Conservation (phyloP, 1,140 invertebrate species). For the Drosophila trapezifrons region DNA sequence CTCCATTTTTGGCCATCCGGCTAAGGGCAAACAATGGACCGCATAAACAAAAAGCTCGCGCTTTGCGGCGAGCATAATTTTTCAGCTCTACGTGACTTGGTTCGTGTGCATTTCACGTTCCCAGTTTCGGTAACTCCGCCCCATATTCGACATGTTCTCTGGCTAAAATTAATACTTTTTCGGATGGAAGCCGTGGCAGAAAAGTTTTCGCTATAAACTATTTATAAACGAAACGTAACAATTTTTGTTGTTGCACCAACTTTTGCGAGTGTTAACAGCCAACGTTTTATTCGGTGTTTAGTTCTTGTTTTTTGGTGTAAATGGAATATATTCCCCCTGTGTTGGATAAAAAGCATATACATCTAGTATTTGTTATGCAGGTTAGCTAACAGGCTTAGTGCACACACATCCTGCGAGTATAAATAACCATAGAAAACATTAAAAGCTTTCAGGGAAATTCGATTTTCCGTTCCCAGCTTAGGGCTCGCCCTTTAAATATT, state of each 20-base stretch:
- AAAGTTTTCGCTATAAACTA: constrained; percentile 56
- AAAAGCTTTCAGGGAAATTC: constrained; percentile 33
- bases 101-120: constrained; percentile 44
- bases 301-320: constrained; percentile 3
- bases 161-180: constrained; percentile 51
- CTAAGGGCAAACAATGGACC: constrained; percentile 56
- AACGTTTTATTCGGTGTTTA: constrained; percentile 45
- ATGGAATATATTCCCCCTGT: constrained; percentile 8
- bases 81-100: constrained; percentile 54
- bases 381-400: constrained; percentile 27
- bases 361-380: constrained; percentile 4
- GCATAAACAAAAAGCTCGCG: constrained; percentile 63
- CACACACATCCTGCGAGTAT: constrained; percentile 1
- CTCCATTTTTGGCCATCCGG: constrained; percentile 21
- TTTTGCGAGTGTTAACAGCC: constrained; percentile 41
- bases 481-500: neutral
- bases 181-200: constrained; percentile 13
- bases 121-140: constrained; percentile 25
- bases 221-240: constrained; percentile 51
- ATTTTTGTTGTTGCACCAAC: constrained; percentile 31
- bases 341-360: too few species aligned
- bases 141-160: constrained; percentile 41
- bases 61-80: constrained; percentile 57
- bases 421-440: constrained; percentile 38
- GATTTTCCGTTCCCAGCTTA: constrained; percentile 6